A percentile compares a stretch with the other conserved stretches of the same genome.
phyloP scores from a whole-genome alignment of 1,140 invertebrate species.

The Caenorhabditis inopinata region DNA sequence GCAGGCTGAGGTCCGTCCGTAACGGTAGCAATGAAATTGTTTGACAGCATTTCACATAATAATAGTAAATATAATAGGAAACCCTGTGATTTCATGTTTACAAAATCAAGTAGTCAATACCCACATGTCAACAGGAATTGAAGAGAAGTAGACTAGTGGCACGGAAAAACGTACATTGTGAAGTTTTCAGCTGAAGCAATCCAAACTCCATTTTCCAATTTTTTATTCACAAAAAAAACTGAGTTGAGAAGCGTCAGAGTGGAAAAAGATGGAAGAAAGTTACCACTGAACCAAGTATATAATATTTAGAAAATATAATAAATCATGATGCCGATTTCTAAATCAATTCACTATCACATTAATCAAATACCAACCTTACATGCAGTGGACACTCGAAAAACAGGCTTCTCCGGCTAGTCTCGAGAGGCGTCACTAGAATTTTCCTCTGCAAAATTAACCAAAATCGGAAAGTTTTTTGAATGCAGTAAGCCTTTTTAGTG shows the following conservation, averaged over 20 bases:
- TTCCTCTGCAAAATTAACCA: conserved; percentile 11
- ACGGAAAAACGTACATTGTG: neutral
- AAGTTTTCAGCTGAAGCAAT: neutral
- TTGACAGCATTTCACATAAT: too few species aligned
- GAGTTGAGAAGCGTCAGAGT: neutral
- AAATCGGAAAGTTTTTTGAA: too few species aligned
- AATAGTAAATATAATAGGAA: too few species aligned
- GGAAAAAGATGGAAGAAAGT: neutral
- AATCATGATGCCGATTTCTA: too few species aligned
- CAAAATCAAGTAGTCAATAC: too few species aligned
- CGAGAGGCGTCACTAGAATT: conserved; percentile 13
- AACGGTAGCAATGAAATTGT: too few species aligned
- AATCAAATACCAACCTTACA: conserved; percentile 17
- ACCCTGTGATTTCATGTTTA: too few species aligned
- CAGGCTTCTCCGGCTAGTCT: conserved; percentile 7
- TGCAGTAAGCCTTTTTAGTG: too few species aligned
- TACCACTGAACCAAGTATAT: neutral
- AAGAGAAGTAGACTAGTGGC: neutral
- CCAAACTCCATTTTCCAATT: neutral
- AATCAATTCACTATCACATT: neutral
- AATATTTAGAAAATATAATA: too few species aligned
- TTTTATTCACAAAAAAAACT: neutral
- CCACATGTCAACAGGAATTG: too few species aligned
- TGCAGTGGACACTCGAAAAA: conserved; percentile 23
- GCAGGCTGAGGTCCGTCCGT: too few species aligned